These are phyloP conservation scores for Drosophila ficusphila DNA, from an alignment of 1,140 invertebrate species.

Conservation along the genomic window DNA sequence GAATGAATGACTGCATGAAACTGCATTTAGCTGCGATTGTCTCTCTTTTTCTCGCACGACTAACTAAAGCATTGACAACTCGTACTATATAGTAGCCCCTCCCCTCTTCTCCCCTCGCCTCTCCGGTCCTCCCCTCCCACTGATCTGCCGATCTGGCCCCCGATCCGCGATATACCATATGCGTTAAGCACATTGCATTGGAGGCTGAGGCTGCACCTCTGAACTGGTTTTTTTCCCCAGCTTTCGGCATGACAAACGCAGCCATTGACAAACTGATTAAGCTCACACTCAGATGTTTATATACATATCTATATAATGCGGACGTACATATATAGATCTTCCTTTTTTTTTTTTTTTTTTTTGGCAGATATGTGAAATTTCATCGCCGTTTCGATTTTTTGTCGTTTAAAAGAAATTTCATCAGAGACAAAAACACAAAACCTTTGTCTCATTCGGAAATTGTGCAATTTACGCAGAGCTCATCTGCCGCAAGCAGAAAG, in stretches of 20 bases:
- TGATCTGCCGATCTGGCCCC: neutral
- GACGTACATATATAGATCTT: constrained; percentile 10
- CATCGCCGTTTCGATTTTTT: constrained; percentile 26
- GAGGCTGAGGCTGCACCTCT: constrained; percentile 46
- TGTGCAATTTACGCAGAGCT: constrained; percentile 48
- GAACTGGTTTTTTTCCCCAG: constrained; percentile 45
- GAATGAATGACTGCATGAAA: constrained; percentile 81
- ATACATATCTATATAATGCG: constrained; percentile 10
- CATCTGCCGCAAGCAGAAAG: constrained; percentile 21
- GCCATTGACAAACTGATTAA: constrained; percentile 41
- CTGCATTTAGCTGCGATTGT: constrained; percentile 61
- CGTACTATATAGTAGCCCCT: constrained; percentile 56
- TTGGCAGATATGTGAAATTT: constrained; percentile 52
- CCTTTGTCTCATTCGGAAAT: constrained; percentile 40
- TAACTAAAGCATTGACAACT: constrained; percentile 80
- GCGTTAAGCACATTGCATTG: constrained; percentile 61
- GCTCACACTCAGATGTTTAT: constrained; percentile 2
- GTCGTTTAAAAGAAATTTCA: constrained; percentile 42
- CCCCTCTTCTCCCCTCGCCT: too few species aligned
- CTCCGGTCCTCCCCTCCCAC: too few species aligned
- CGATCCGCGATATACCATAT: constrained; percentile 39
- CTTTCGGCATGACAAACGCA: constrained; percentile 43
- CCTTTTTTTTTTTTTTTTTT: constrained; percentile 13
- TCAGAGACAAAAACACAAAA: constrained; percentile 30
- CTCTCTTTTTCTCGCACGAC: constrained; percentile 54